A percentile compares a stretch with the other conserved stretches of the same genome.
Evolutionary conservation across 92 coral and sea anemone genomes (phyloP).

Genomic region (Bergia sp.): DNA sequence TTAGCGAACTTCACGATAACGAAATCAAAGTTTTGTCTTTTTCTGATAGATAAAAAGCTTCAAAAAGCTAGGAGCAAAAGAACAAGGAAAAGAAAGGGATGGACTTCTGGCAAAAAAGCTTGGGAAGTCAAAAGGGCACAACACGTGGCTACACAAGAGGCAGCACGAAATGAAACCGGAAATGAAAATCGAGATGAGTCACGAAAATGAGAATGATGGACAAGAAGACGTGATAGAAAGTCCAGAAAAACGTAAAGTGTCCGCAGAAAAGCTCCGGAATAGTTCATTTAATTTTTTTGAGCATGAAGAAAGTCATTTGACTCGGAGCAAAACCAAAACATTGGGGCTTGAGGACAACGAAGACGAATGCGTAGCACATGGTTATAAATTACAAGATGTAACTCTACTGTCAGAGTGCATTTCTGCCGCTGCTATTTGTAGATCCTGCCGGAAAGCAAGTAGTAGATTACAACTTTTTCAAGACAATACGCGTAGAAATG

Average conservation of each 20-base stretch:
- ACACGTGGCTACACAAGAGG: background rate
- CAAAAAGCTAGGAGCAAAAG: background rate
- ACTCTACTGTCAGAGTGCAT: slow-evolving; percentile 31
- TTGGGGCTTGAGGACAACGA: background rate
- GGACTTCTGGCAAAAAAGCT: slow-evolving; percentile 18
- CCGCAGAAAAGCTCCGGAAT: too few species aligned
- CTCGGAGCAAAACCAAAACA: background rate
- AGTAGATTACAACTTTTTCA: slow-evolving; percentile 25
- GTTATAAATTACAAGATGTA: slow-evolving; percentile 33
- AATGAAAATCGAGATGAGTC: background rate
- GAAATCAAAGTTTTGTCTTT: background rate
- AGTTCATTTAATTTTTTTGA: background rate
- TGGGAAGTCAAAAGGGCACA: slow-evolving; percentile 13
- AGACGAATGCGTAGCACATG: background rate
- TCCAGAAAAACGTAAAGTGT: too few species aligned
- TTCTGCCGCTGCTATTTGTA: slow-evolving; percentile 27
- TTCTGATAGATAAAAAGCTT: background rate
- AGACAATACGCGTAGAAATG: slow-evolving; percentile 29
- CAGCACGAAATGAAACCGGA: slow-evolving; percentile 1
- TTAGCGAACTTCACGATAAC: background rate
- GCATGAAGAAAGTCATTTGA: background rate
- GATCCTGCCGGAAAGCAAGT: slow-evolving; percentile 30
- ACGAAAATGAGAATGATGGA: background rate
- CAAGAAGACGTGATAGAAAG: too few species aligned
- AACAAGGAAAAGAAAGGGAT: slow-evolving; percentile 19